Percentiles rank a stretch among this genome's conserved stretches.
phyloP scores from a whole-genome alignment of 1,140 invertebrate genomes.

The Dysdera silvatica region DNA sequence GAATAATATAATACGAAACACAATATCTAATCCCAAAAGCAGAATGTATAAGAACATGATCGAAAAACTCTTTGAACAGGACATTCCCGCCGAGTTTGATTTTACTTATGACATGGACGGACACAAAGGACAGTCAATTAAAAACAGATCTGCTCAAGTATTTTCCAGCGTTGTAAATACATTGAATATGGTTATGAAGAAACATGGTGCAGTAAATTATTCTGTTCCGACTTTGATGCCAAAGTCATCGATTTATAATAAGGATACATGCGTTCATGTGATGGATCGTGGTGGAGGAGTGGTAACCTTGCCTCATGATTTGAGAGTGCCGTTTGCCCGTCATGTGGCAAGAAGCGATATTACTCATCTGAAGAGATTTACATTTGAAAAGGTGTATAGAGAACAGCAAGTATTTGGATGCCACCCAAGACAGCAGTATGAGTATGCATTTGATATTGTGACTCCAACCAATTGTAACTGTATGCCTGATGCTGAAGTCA shows the following conservation, averaged over 20 bases:
- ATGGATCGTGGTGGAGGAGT: conserved; percentile 78
- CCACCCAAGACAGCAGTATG: conserved; percentile 78
- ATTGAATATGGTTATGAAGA: conserved; percentile 55
- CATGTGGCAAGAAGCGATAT: conserved; percentile 75
- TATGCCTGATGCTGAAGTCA: conserved; percentile 74
- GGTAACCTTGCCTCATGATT: conserved; percentile 63
- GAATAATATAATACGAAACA: conserved; percentile 65
- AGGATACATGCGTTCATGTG: conserved; percentile 45
- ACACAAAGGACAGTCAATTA: conserved; percentile 27
- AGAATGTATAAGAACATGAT: conserved; percentile 73
- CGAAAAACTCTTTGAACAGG: conserved; percentile 48
- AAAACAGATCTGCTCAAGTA: conserved; percentile 11
- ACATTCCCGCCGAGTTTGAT: conserved; percentile 58
- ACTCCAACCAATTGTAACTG: conserved; percentile 54
- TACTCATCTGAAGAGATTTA: conserved; percentile 68
- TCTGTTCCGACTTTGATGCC: conserved; percentile 33
- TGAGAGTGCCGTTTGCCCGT: conserved; percentile 62
- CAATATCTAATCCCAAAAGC: conserved; percentile 66
- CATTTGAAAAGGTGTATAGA: conserved; percentile 75
- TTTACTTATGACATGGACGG: conserved; percentile 63
- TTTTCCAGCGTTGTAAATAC: conserved; percentile 40
- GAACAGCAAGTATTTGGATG: conserved; percentile 72
- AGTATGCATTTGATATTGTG: conserved; percentile 90
- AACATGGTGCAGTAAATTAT: conserved; percentile 29
- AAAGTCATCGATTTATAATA: conserved; percentile 17